Evolutionary conservation across 2,888 invertebrate species (phyloP).

Genomic region (Clepsis dumicolana): DNA sequence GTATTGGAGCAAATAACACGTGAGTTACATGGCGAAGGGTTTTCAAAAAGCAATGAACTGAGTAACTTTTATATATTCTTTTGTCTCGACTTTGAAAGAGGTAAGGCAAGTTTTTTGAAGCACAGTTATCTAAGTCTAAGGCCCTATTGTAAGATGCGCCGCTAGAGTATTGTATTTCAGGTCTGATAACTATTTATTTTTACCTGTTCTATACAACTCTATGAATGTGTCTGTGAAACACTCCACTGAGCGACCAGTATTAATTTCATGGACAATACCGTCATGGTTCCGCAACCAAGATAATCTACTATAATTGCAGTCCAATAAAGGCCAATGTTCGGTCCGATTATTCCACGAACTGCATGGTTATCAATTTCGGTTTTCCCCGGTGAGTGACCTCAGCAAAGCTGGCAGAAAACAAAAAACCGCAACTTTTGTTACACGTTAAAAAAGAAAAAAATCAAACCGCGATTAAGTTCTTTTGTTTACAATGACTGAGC

Average conservation of each 20-base stretch:
- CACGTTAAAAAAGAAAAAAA: slow-evolving; percentile 1
- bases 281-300: slow-evolving; percentile 13
- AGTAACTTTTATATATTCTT: no score
- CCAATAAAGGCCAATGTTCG: slow-evolving; percentile 22
- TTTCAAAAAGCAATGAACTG: no score
- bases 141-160: neutral
- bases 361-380: slow-evolving; percentile 20
- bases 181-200: neutral
- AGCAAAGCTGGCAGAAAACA: neutral
- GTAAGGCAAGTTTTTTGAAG: neutral
- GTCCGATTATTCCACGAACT: slow-evolving; percentile 24
- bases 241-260: neutral
- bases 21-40: no score
- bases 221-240: neutral
- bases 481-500: neutral
- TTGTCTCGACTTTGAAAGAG: neutral
- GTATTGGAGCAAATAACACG: no score
- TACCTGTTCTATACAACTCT: neutral
- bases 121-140: neutral
- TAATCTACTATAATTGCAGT: slow-evolving; percentile 34
- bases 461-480: neutral
- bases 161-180: neutral
- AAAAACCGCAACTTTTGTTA: slow-evolving; percentile 6
- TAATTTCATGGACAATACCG: slow-evolving; percentile 9
- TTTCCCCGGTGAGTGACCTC: slow-evolving; percentile 13